Conservation (phyloP, 2,888 invertebrate genomes). For the Norana najaformis region DNA sequence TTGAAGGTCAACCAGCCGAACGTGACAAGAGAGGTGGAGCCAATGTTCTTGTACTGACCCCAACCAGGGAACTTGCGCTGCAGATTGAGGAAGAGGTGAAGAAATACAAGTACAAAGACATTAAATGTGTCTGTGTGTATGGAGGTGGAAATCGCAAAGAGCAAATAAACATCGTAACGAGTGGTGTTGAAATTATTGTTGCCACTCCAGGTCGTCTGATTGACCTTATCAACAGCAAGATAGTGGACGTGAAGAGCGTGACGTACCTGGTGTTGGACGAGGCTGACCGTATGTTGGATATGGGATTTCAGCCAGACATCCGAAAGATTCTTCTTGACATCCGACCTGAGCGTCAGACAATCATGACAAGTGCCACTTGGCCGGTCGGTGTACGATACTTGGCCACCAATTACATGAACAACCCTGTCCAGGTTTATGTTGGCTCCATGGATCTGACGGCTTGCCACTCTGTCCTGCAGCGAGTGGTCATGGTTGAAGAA, state of each 20-base stretch:
- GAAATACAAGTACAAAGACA: slow-evolving; percentile 85
- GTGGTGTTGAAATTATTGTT: slow-evolving; percentile 90
- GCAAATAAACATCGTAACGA: slow-evolving; percentile 75
- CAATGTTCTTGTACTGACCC: slow-evolving; percentile 84
- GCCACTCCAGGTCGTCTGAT: slow-evolving; percentile 92
- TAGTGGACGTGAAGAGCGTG: slow-evolving; percentile 76
- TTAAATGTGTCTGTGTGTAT: slow-evolving; percentile 82
- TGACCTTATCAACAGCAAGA: slow-evolving; percentile 75
- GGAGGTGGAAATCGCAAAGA: slow-evolving; percentile 82
- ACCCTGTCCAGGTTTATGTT: slow-evolving; percentile 87
- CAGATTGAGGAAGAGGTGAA: slow-evolving; percentile 89
- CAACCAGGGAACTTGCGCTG: slow-evolving; percentile 87
- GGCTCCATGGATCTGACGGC: slow-evolving; percentile 84
- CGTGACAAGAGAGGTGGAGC: slow-evolving; percentile 77
- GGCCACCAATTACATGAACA: slow-evolving; percentile 82
- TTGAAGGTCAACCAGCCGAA: slow-evolving; percentile 78
- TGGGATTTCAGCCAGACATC: slow-evolving; percentile 70
- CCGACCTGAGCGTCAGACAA: slow-evolving; percentile 83
- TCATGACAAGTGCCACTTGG: slow-evolving; percentile 97
- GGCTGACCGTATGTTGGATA: slow-evolving; percentile 72
- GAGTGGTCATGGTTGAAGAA: slow-evolving; percentile 75
- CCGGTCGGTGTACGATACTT: slow-evolving; percentile 82
- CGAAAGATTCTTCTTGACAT: slow-evolving; percentile 62
- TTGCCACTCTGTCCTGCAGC: slow-evolving; percentile 83
- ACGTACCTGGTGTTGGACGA: slow-evolving; percentile 91